A percentile compares a stretch with the other conserved stretches of the same genome.
phyloP scores from a whole-genome alignment of 1,140 invertebrate genomes.

The Oppia nitens region DNA sequence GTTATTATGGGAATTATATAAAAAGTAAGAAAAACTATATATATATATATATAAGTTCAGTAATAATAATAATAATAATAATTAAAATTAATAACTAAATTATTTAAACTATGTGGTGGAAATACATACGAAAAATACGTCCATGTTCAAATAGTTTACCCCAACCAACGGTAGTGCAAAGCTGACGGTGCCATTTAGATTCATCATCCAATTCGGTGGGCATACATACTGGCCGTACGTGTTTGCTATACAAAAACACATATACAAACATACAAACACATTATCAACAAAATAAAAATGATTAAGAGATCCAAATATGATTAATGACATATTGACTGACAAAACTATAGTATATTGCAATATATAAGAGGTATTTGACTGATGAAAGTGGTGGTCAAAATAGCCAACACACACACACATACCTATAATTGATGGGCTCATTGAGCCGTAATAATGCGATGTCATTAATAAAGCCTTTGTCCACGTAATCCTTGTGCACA shows the following conservation, averaged over 20 bases:
- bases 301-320: too few species aligned
- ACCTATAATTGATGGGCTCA: conserved; percentile 41
- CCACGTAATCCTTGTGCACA: conserved; percentile 54
- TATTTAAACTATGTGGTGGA: neutral
- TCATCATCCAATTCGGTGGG: conserved; percentile 33
- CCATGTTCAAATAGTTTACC: conserved; percentile 62
- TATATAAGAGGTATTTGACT: too few species aligned
- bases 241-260: conserved; percentile 34
- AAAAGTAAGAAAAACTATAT: too few species aligned
- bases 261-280: neutral
- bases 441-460: conserved; percentile 50
- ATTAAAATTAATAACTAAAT: too few species aligned
- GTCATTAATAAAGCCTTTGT: conserved; percentile 60
- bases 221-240: conserved; percentile 54
- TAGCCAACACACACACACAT: too few species aligned
- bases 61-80: too few species aligned
- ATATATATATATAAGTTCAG: too few species aligned
- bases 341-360: too few species aligned
- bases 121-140: conserved; percentile 54
- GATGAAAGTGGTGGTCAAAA: too few species aligned
- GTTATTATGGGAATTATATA: too few species aligned
- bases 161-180: conserved; percentile 63
- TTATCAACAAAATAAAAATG: too few species aligned
- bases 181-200: conserved; percentile 29
- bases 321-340: too few species aligned